A percentile compares a stretch with the other conserved stretches of the same genome.
Conservation (phyloP, 2,113 vertebrate species). For the Cyphomyrus plagiostoma region DNA sequence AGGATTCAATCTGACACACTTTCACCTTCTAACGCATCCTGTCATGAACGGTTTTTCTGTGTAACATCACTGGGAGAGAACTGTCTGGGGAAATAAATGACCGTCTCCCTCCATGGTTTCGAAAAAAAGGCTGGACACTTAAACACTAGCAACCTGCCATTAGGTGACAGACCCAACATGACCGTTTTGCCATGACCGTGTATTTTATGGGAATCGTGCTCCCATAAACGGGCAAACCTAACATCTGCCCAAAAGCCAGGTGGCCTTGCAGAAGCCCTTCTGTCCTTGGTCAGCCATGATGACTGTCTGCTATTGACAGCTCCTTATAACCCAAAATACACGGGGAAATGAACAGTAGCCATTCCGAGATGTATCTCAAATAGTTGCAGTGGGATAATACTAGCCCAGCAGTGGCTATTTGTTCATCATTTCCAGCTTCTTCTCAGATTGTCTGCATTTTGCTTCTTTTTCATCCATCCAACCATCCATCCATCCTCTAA, state of each 20-base stretch:
- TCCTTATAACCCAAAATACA: neutral
- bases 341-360: neutral
- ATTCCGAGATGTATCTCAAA: neutral
- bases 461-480: neutral
- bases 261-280: neutral
- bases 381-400: too few relatives aligned
- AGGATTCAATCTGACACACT: neutral
- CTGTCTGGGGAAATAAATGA: neutral
- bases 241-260: neutral
- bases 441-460: neutral
- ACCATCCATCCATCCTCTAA: neutral
- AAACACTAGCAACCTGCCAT: neutral
- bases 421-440: neutral
- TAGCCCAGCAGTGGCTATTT: neutral
- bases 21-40: slow-evolving; percentile 6
- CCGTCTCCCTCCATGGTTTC: neutral
- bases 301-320: neutral
- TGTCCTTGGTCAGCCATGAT: neutral
- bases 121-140: neutral
- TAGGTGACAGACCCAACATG: neutral
- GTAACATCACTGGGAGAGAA: neutral
- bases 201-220: neutral
- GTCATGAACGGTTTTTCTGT: neutral
- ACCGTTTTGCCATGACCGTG: neutral
- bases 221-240: neutral